Percentiles rank a stretch among this genome's conserved stretches.
Conservation (phyloP, 2,888 invertebrate genomes). For the Parnassius smintheus region DNA sequence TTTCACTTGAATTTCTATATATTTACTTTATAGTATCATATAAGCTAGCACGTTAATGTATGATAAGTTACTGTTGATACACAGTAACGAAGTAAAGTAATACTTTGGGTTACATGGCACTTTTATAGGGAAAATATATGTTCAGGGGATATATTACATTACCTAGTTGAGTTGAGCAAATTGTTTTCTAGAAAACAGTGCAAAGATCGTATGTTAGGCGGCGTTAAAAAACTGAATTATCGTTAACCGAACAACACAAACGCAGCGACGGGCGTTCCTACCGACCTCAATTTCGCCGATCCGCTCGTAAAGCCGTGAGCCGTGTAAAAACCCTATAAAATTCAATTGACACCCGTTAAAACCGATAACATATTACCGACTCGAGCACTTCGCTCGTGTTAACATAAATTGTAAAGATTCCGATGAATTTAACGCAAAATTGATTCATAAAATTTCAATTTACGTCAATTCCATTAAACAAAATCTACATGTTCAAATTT, state of each 20-base stretch:
- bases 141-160: too few species aligned
- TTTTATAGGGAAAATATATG: neutral
- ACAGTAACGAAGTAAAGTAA: neutral
- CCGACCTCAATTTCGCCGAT: constrained; percentile 56
- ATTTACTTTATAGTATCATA: too few species aligned
- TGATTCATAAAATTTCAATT: too few species aligned
- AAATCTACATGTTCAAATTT: too few species aligned
- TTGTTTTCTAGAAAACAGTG: constrained; percentile 8
- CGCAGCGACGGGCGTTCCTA: constrained; percentile 29
- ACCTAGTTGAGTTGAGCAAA: too few species aligned
- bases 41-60: too few species aligned
- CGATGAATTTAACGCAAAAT: constrained; percentile 10
- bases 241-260: constrained; percentile 27
- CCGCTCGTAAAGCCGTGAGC: constrained; percentile 62
- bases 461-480: too few species aligned
- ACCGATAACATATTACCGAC: constrained; percentile 35
- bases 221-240: constrained; percentile 27
- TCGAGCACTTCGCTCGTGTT: constrained; percentile 31
- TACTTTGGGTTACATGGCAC: neutral
- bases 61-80: too few species aligned
- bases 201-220: neutral
- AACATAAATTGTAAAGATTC: constrained; percentile 37
- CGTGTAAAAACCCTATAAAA: constrained; percentile 71
- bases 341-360: constrained; percentile 68
- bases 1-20: too few species aligned